Conservation (phyloP, 35 echinoderm and acorn worm species). For the Apostichopus parvimensis region DNA sequence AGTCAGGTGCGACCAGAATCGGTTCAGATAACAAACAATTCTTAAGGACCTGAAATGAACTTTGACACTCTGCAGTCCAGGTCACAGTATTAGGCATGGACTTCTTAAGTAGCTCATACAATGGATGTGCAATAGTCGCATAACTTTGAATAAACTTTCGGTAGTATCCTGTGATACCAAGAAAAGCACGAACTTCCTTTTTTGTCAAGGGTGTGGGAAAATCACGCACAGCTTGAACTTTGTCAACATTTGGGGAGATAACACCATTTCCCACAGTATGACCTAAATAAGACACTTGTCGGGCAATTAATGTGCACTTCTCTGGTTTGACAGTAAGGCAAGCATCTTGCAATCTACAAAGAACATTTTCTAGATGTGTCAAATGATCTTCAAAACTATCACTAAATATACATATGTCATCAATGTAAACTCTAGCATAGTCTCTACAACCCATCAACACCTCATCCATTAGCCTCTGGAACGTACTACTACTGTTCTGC, state of each 20-base stretch:
- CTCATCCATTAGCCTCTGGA: too few relatives aligned
- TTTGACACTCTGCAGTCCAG: background rate
- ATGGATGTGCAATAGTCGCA: constrained; percentile 51
- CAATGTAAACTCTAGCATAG: constrained; percentile 65
- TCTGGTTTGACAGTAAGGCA: constrained; percentile 60
- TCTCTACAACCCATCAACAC: too few relatives aligned
- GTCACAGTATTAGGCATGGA: constrained; percentile 33
- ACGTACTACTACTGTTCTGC: background rate
- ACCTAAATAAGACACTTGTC: constrained; percentile 49
- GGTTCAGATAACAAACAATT: background rate
- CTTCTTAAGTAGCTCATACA: constrained; percentile 52
- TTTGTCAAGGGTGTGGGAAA: constrained; percentile 43
- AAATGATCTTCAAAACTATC: constrained; percentile 57
- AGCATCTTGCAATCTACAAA: constrained; percentile 35
- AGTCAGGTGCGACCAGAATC: constrained; percentile 18
- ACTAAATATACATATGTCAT: constrained; percentile 60
- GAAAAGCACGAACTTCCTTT: constrained; percentile 55
- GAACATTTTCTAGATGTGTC: constrained; percentile 16
- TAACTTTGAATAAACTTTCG: constrained; percentile 32
- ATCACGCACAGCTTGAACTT: background rate
- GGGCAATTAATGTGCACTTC: constrained; percentile 24
- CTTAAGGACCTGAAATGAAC: too few relatives aligned
- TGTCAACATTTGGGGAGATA: constrained; percentile 35
- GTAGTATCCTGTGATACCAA: constrained; percentile 39
- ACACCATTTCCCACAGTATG: constrained; percentile 44